Evolutionary conservation across 1,140 invertebrate species (phyloP).

Genomic region (Zelostemma sp.): DNA sequence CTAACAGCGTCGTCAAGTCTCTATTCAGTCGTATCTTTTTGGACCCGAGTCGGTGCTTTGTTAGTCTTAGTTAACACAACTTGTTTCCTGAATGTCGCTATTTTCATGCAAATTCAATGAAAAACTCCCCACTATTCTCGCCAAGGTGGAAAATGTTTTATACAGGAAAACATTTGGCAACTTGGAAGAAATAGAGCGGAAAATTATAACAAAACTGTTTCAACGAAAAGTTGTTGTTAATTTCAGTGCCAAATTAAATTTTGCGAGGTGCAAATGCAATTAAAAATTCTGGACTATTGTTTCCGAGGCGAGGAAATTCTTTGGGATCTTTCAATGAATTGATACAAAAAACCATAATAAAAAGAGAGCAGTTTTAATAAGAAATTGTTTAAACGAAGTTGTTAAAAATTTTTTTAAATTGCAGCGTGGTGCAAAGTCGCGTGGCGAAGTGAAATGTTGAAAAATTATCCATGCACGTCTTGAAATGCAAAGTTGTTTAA

Average conservation of each 20-base stretch:
- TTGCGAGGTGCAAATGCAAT: no score
- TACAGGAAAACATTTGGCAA: no score
- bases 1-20: constrained; percentile 29
- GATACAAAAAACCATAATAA: neutral
- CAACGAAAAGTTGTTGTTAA: no score
- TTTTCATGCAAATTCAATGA: constrained; percentile 41
- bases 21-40: constrained; percentile 19
- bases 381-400: neutral
- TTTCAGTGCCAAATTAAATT: no score
- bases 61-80: constrained; percentile 24
- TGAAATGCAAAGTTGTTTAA: constrained; percentile 15
- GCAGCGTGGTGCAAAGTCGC: neutral
- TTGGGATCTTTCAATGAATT: no score
- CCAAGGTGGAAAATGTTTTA: neutral
- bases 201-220: no score
- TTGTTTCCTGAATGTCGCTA: constrained; percentile 16
- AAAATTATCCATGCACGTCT: neutral
- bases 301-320: no score
- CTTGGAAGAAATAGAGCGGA: no score
- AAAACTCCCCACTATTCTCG: constrained; percentile 16
- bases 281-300: no score
- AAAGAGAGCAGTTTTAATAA: neutral
- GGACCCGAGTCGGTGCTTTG: constrained; percentile 6
- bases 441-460: neutral
- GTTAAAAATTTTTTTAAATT: neutral